A percentile compares a stretch with the other conserved stretches of the same genome.
Evolutionary conservation across 2,797 vertebrate genomes (phyloP).

Genomic region (Pygocentrus nattereri): DNA sequence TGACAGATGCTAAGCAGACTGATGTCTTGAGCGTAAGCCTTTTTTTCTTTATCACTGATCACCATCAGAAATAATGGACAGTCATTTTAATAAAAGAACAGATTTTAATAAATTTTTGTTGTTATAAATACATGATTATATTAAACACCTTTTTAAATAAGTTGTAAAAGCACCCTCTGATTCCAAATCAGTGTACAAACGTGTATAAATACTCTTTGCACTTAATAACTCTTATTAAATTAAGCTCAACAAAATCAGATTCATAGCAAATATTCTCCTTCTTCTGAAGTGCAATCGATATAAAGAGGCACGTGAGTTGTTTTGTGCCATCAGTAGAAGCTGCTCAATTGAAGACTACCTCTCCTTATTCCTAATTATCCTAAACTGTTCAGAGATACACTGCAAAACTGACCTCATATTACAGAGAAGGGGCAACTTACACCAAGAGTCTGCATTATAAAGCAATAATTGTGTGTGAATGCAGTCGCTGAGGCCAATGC

Average conservation of each 20-base stretch:
- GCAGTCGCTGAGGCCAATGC: conserved; percentile 20
- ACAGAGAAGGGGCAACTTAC: conserved; percentile 2
- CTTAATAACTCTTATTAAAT: conserved; percentile 54
- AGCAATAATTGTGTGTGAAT: neutral
- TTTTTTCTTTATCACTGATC: neutral
- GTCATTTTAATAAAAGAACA: conserved; percentile 59
- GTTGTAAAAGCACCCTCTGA: conserved; percentile 59
- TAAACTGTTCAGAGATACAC: neutral
- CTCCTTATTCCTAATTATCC: neutral
- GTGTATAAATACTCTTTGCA: conserved; percentile 63
- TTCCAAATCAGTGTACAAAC: conserved; percentile 61
- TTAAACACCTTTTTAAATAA: conserved; percentile 64
- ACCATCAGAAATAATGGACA: neutral
- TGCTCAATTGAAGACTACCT: conserved; percentile 4
- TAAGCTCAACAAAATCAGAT: conserved; percentile 28
- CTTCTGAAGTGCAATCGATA: conserved; percentile 53
- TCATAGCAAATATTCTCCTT: conserved; percentile 35
- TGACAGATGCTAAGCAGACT: neutral
- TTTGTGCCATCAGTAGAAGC: neutral
- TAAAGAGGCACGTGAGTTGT: conserved; percentile 8
- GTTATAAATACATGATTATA: conserved; percentile 68
- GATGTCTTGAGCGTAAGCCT: neutral
- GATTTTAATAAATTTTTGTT: conserved; percentile 59
- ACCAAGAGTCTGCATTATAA: neutral
- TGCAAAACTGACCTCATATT: neutral